Base-by-base conservation (phyloP, 2,888 invertebrate genomes). In the Archaeoteleia sp. region DNA sequence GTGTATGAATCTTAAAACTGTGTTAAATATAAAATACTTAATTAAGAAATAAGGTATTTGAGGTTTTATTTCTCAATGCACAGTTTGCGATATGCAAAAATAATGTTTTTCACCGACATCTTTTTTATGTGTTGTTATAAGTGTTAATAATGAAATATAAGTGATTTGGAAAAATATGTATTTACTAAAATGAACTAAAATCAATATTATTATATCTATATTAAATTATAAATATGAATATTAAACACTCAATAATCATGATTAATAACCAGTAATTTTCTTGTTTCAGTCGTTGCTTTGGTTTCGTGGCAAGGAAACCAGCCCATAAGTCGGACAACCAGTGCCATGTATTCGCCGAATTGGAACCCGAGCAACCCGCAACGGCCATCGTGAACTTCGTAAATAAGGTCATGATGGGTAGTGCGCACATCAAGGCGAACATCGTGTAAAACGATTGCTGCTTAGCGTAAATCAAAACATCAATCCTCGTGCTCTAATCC, bases 311-410 rank as follows among this genome's bases (percentile, higher is more conserved):
- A 15, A 90, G 94, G 81, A 91, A 95, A 87, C 92, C 93, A 34
- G 92, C 94, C 53, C 93, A 93, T 75, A 90, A 90, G 73, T 90
- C 91, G 40, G 97, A 98, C 87, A 98, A 98, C 88, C 95, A 96
- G 87, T 98, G 98, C 87, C 98, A 98, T 88, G 90, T 98, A 72
- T 98, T 98, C 87, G 97, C 97, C 13, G 98, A 98, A 85, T 87
- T 97, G 66, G 96, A 97, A 82, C 93, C 95, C 0, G 95, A 95
- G 80, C 91, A 92, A 75, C 97, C 97, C n/a, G 97, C 97, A 14
- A 92, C 93, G 30, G 97, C 97, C 49, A 97, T 98, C 81, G 96
- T 97, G 75, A 93, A 93, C 86, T 94, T 94, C 83, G 93, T 94
- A 63, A 93, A 92, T 80, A 94, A 93, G 88, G 92, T 94, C 42